phyloP scores from a whole-genome alignment of 2,797 vertebrate genomes.

The Streptopelia turtur region DNA sequence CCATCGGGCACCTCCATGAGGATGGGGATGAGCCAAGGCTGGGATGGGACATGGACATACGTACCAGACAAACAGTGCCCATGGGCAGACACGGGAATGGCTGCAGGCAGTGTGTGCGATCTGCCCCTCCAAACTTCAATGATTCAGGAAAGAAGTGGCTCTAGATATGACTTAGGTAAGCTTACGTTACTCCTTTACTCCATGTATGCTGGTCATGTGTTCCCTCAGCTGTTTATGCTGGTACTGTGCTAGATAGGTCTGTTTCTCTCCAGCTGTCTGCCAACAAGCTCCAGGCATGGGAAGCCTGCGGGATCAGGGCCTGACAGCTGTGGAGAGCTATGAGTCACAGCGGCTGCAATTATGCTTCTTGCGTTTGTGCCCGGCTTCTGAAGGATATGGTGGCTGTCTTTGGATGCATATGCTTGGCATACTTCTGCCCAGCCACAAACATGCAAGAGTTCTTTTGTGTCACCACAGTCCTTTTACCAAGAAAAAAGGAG shows the following conservation, averaged over 20 bases:
- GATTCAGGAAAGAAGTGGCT: neutral
- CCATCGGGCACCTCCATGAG: neutral
- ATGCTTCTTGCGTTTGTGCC: neutral
- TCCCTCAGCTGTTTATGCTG: neutral
- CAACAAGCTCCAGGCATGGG: neutral
- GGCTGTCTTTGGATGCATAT: neutral
- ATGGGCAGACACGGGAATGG: fast-evolving
- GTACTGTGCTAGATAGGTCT: neutral
- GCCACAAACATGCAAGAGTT: neutral
- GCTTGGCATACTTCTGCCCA: neutral
- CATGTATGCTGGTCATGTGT: neutral
- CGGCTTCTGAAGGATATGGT: neutral
- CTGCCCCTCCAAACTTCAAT: neutral
- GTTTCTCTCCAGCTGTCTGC: neutral
- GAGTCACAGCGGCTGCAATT: neutral
- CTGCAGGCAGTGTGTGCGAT: fast-evolving
- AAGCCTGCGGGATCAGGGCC: neutral
- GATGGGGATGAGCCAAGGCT: fast-evolving
- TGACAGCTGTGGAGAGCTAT: neutral
- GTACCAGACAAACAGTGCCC: neutral
- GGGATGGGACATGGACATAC: fast-evolving
- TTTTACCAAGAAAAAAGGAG: neutral
- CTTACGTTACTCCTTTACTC: neutral
- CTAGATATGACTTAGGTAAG: neutral
- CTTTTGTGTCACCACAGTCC: neutral